Percentiles rank a stretch among this genome's conserved stretches.
Evolutionary conservation across 2,888 invertebrate species (phyloP).

Genomic region (Dione juno): DNA sequence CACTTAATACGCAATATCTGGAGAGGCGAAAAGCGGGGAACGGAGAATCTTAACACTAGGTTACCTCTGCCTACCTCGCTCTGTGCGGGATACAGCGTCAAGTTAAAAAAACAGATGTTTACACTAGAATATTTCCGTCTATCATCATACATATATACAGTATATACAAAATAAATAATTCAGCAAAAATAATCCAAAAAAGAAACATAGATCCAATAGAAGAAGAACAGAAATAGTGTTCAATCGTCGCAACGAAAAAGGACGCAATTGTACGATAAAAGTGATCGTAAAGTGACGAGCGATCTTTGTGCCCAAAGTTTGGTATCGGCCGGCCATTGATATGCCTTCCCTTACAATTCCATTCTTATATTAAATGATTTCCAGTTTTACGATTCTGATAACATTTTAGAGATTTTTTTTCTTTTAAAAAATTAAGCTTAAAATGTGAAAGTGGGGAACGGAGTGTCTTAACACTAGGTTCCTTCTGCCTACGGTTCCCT

Average conservation of each 20-base stretch:
- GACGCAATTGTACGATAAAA: conserved; percentile 26
- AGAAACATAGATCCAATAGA: neutral
- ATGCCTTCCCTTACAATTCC: conserved; percentile 5
- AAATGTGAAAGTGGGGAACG: too few species aligned
- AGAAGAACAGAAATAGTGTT: conserved; percentile 13
- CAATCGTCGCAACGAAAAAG: conserved; percentile 16
- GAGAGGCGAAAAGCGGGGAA: too few species aligned
- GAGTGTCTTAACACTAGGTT: too few species aligned
- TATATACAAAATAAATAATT: neutral
- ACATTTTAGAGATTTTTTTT: neutral
- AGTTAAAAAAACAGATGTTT: neutral
- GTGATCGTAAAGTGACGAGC: conserved; percentile 41
- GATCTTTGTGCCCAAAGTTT: conserved; percentile 41
- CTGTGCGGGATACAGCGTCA: neutral
- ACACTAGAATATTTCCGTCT: too few species aligned
- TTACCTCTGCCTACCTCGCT: neutral
- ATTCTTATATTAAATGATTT: conserved; percentile 18
- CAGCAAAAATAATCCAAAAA: neutral
- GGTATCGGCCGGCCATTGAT: conserved; percentile 31
- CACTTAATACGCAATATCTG: too few species aligned
- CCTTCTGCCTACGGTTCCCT: too few species aligned
- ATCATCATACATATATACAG: too few species aligned
- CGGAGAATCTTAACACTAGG: too few species aligned
- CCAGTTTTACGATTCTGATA: neutral
- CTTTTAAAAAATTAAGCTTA: too few species aligned